Percentiles rank a stretch among this genome's conserved stretches.
Evolutionary conservation across 1,140 invertebrate genomes (phyloP).

Genomic region (Orius laevigatus): DNA sequence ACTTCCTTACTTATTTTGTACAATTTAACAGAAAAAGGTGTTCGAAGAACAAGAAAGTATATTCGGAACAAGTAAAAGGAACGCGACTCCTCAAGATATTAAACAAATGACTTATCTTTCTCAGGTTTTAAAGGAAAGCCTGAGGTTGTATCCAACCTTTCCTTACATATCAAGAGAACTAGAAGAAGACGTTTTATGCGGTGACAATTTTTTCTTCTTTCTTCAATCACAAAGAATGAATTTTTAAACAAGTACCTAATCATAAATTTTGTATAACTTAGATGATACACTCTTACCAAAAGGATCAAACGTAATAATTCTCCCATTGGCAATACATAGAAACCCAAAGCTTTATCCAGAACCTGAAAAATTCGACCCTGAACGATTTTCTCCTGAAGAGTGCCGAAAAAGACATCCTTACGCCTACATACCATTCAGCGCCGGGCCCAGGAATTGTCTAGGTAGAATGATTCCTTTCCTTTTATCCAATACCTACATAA

Average conservation of each 20-base stretch:
- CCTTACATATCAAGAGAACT: constrained; percentile 30
- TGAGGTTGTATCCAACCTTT: constrained; percentile 33
- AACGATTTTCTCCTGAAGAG: constrained; percentile 40
- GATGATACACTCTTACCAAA: no score
- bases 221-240: no score
- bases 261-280: no score
- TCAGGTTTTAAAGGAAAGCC: constrained; percentile 28
- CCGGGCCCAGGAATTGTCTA: constrained; percentile 39
- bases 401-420: constrained; percentile 27
- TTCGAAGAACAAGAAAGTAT: constrained; percentile 35
- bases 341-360: constrained; percentile 36
- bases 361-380: constrained; percentile 43
- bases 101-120: constrained; percentile 33
- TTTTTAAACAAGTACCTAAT: no score
- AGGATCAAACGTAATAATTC: constrained; percentile 20
- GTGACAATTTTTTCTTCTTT: no score
- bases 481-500: no score
- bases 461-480: constrained; percentile 23
- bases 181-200: constrained; percentile 26
- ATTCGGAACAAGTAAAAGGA: constrained; percentile 25
- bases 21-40: constrained; percentile 32
- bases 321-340: constrained; percentile 32
- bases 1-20: no score
- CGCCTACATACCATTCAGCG: constrained; percentile 40
- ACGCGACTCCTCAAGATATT: constrained; percentile 30